Evolutionary conservation across 2,888 invertebrate species (phyloP).

Genomic region (Chrysodeixis includens): DNA sequence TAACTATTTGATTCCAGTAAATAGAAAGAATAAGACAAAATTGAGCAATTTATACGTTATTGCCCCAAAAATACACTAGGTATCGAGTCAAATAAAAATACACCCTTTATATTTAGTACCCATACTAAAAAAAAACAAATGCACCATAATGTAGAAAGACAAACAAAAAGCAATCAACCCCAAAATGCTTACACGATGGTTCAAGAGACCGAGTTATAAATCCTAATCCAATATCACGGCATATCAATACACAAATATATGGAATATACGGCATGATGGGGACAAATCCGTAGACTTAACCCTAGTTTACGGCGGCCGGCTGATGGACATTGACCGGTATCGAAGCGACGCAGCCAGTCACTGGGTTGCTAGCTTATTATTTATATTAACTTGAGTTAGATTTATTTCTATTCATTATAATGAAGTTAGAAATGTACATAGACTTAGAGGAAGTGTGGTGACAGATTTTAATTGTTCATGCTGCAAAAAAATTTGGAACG

Average conservation of each 20-base stretch:
- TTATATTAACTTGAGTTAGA: background rate
- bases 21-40: too few relatives aligned
- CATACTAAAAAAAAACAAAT: background rate
- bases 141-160: background rate
- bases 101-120: too few relatives aligned
- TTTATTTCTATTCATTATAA: too few relatives aligned
- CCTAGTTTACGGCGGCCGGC: slow-evolving; percentile 63
- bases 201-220: slow-evolving; percentile 40
- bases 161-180: slow-evolving; percentile 18
- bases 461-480: too few relatives aligned
- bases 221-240: slow-evolving; percentile 48
- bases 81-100: too few relatives aligned
- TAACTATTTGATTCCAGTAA: too few relatives aligned
- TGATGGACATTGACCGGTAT: slow-evolving; percentile 71
- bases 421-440: too few relatives aligned
- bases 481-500: too few relatives aligned
- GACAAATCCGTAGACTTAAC: slow-evolving; percentile 59
- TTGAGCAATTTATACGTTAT: too few relatives aligned
- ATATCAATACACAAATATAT: slow-evolving; percentile 58
- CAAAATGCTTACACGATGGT: slow-evolving; percentile 11
- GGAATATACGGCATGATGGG: slow-evolving; percentile 47
- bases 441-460: too few relatives aligned
- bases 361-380: slow-evolving; percentile 43
- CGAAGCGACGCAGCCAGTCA: slow-evolving; percentile 56
- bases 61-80: too few relatives aligned